phyloP scores from a whole-genome alignment of 2,888 invertebrate species.

The Thumatha senex region DNA sequence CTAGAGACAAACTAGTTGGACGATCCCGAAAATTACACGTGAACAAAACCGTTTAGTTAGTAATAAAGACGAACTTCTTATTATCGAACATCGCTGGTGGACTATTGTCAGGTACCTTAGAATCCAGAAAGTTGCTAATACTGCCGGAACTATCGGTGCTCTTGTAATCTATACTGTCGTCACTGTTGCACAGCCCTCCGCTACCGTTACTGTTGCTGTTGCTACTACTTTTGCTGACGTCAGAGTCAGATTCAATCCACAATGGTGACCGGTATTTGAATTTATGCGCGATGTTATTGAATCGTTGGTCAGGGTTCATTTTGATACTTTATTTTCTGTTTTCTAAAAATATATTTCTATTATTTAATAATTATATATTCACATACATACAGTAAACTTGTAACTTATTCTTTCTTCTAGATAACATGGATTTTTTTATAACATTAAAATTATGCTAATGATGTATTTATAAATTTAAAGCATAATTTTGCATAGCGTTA shows the following conservation, averaged over 20 bases:
- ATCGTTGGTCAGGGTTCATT: conserved; percentile 53
- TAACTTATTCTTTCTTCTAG: too few relatives aligned
- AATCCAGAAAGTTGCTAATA: conserved; percentile 77
- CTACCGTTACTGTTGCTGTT: conserved; percentile 18
- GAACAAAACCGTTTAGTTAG: too few relatives aligned
- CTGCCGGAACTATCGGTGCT: conserved; percentile 66
- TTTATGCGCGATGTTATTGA: conserved; percentile 70
- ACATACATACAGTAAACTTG: too few relatives aligned
- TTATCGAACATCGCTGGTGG: too few relatives aligned
- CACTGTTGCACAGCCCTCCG: conserved; percentile 45
- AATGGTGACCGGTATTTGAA: conserved; percentile 78
- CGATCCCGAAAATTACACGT: too few relatives aligned
- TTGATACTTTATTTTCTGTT: background rate
- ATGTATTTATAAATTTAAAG: too few relatives aligned
- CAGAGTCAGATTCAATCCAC: conserved; percentile 79
- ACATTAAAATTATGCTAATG: too few relatives aligned
- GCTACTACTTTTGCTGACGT: conserved; percentile 51
- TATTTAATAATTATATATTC: too few relatives aligned
- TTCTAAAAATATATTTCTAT: background rate
- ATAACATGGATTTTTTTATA: too few relatives aligned
- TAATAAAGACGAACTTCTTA: too few relatives aligned
- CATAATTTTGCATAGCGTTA: too few relatives aligned
- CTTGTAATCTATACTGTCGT: conserved; percentile 60
- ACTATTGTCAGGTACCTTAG: conserved; percentile 63
- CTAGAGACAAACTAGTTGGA: too few relatives aligned